Evolutionary conservation across 2,888 invertebrate genomes (phyloP), one percentile per base, ranked within the genome.

Genomic region (Arctia plantaginis): DNA sequence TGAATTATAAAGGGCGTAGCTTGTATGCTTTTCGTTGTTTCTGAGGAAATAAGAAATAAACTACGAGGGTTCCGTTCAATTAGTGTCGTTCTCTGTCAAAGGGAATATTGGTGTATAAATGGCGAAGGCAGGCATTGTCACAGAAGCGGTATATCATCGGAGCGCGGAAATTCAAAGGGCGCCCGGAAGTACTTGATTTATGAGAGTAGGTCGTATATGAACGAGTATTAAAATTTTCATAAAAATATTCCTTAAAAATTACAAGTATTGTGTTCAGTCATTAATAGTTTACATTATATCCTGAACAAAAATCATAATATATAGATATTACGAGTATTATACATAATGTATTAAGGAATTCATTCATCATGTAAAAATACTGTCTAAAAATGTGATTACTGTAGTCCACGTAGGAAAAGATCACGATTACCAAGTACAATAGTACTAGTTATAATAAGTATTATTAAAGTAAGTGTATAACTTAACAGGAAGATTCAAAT

Each of bases 111-210:
- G 91, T 92, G 89, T 92, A 90, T 90, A 91, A 90, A 90, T 88
- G 90, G 88, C 80, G 82, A 89, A 90, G 91, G 91, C 91, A 89
- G 91, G 92, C 92, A 93, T 93, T 93, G 94, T 93, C 93, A 92
- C 89, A 86, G 90, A 87, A 88, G 88, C 92, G 91, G 90, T 93
- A 93, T 93, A 93, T 93, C 93, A 94, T 91, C 89, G 90, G 88
- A 87, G 89, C 85, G 89, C 91, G 91, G 92, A 93, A 93, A 92
- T 93, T 93, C 93, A 94, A 93, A 93, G 93, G 93, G 91, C 90
- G 91, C 86, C 89, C 92, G 93, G 92, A 93, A 93, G 92, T 92
- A 91, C 93, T 93, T 94, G 94, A 94, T 94, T 94, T 94, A 94
- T 91, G 93, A 90, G 90, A 89, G 89, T 87, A 89, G 88, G 89